Percentiles rank a stretch among this genome's conserved stretches.
These are phyloP conservation scores for Caenorhabditis sp. DNA, from an alignment of 2,888 invertebrate genomes.

Conservation along the genomic window DNA sequence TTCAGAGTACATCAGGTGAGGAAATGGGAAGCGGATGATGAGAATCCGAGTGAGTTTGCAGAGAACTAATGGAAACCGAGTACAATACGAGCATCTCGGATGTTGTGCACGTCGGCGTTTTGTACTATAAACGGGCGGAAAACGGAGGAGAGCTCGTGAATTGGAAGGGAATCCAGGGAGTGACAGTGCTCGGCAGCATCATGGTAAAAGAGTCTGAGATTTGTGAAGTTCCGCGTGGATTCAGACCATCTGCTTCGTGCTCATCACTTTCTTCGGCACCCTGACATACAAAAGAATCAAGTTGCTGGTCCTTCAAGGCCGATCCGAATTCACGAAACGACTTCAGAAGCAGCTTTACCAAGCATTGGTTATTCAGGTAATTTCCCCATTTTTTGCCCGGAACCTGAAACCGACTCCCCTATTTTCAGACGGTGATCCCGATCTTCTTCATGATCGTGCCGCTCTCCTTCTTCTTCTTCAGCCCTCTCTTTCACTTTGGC, in stretches of 20 bases:
- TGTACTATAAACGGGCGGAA: slow-evolving; percentile 11
- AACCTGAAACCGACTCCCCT: too few species aligned
- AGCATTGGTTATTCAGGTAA: slow-evolving; percentile 42
- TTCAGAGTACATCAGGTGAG: slow-evolving; percentile 23
- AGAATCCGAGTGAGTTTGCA: neutral
- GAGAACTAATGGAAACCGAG: slow-evolving; percentile 1
- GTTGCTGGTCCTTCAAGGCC: slow-evolving; percentile 22
- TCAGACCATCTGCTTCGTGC: slow-evolving; percentile 22
- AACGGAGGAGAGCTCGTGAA: neutral
- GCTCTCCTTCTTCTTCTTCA: slow-evolving; percentile 23
- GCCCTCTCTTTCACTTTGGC: slow-evolving; percentile 29
- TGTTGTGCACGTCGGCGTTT: slow-evolving; percentile 16
- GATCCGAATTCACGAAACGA: slow-evolving; percentile 29
- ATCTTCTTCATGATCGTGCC: slow-evolving; percentile 29
- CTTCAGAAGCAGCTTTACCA: slow-evolving; percentile 40
- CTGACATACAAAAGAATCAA: slow-evolving; percentile 15
- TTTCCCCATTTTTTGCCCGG: too few species aligned
- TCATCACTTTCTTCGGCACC: slow-evolving; percentile 20
- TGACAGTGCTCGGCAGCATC: slow-evolving; percentile 10
- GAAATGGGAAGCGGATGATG: neutral
- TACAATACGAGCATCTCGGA: slow-evolving; percentile 13
- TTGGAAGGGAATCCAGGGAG: slow-evolving; percentile 1
- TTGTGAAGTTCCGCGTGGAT: neutral
- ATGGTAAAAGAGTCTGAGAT: slow-evolving; percentile 1
- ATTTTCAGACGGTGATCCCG: slow-evolving; percentile 47